Evolutionary conservation across 2,797 vertebrate genomes (phyloP), one percentile per base, ranked within the genome.

Genomic region (Propithecus perrieri): DNA sequence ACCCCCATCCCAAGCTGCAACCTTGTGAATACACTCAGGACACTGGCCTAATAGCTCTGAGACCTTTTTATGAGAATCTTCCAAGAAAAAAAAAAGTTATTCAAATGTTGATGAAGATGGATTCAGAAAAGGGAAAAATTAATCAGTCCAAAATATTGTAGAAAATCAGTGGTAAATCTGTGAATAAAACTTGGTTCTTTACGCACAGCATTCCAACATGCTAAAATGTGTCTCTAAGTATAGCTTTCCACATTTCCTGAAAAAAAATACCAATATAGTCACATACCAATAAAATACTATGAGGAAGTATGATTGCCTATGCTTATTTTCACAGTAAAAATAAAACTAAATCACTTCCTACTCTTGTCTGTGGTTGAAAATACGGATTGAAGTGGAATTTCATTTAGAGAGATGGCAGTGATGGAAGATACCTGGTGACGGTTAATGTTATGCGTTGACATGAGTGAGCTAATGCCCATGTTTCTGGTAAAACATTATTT

Each of bases 1-100:
- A 38, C 55, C 8, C n/a, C 2, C 10, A 22, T 20, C 43, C 43
- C 8, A 14, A 18, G 8, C 18, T 2, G 1, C 1, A 11, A 2
- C 5, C 13, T 12, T 28, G 1, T 1, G 10, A 35, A 33, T 0
- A 5, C 30, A 11, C 33, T 41, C 26, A 74, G 65, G 4, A 2
- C 69, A 35, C 38, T 18, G 55, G 24, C 15, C n/a, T 46, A 8
- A 20, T 2, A 57, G 65, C 35, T 57, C 33, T 74, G 14, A 55
- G n/a, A 53, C 14, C 4, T 35, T 41, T 71, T 46, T 33, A 3
- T 18, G 12, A 26, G 41, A 41, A 9, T 50, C 38, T n/a, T 24
- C 13, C 13, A 48, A 30, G 18, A 35, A 53, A 14, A n/a, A n/a
- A 80, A 48, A 43, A 22, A 50, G 2, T 7, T 43, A 50, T 22